Conservation (phyloP, 2,888 invertebrate species). For the Melinopterus prodromus region DNA sequence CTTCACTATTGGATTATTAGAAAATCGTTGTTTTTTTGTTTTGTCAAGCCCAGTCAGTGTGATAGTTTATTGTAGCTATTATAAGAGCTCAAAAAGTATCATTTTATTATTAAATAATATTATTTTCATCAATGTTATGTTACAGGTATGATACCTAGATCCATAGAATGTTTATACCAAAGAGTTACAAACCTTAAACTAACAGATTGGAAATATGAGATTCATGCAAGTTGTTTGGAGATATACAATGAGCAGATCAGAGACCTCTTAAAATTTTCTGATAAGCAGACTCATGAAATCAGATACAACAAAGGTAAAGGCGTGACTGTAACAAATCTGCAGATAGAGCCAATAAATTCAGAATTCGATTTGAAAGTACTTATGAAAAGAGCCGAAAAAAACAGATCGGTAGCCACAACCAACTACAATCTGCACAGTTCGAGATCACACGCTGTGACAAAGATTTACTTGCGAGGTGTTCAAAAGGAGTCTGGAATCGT, state of each 20-base stretch:
- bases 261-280: conserved; percentile 62
- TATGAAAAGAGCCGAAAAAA: conserved; percentile 78
- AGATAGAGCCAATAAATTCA: conserved; percentile 69
- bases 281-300: conserved; percentile 65
- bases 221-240: conserved; percentile 72
- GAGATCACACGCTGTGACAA: conserved; percentile 63
- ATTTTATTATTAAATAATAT: conserved; percentile 7
- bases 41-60: too few species aligned
- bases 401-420: conserved; percentile 72
- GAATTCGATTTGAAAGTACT: conserved; percentile 73
- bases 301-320: conserved; percentile 64
- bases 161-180: conserved; percentile 81
- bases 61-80: too few species aligned
- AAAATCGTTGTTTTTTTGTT: too few species aligned
- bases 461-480: conserved; percentile 44
- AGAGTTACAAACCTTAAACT: conserved; percentile 73
- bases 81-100: too few species aligned
- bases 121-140: not conserved
- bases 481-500: conserved; percentile 23
- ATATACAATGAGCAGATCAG: conserved; percentile 75
- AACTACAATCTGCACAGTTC: conserved; percentile 67
- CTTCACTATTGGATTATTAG: too few species aligned
- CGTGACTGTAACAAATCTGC: conserved; percentile 67
- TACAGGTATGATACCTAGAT: conserved; percentile 84
- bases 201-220: conserved; percentile 77